phyloP scores from a whole-genome alignment of 2,888 invertebrate genomes.

The Vanessa cardui region DNA sequence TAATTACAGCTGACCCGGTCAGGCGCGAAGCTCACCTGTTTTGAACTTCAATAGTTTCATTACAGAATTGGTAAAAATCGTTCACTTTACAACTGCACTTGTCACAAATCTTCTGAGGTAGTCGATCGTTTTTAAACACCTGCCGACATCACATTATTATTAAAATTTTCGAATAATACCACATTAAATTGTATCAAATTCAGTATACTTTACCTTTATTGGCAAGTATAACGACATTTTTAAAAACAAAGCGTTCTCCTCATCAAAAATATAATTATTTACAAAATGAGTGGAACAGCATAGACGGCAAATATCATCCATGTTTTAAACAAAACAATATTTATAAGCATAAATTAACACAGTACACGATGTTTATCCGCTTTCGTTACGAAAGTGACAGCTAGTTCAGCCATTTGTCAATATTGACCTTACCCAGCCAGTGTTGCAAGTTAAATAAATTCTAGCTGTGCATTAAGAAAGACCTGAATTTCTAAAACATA shows the following conservation, averaged over 20 bases:
- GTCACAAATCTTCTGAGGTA: conserved; percentile 88
- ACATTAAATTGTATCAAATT: conserved; percentile 20
- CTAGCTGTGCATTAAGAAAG: conserved; percentile 54
- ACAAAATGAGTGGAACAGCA: conserved; percentile 80
- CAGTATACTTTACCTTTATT: conserved; percentile 83
- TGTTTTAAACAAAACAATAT: conserved; percentile 50
- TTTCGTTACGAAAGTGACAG: conserved; percentile 61
- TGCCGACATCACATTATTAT: conserved; percentile 56
- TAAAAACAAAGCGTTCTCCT: conserved; percentile 85
- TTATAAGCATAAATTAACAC: conserved; percentile 41
- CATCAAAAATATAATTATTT: conserved; percentile 87
- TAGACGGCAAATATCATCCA: conserved; percentile 74
- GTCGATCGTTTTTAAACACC: conserved; percentile 85
- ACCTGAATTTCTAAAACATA: conserved; percentile 54
- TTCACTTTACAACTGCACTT: conserved; percentile 88
- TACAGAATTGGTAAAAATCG: conserved; percentile 88
- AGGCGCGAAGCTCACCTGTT: conserved; percentile 72
- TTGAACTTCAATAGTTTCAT: conserved; percentile 86
- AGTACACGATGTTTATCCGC: conserved; percentile 58
- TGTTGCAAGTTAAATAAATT: conserved; percentile 56
- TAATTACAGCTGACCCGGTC: conserved; percentile 19
- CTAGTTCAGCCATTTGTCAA: conserved; percentile 70
- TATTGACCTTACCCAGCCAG: conserved; percentile 59
- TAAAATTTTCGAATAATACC: conserved; percentile 20
- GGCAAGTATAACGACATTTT: conserved; percentile 89